Conservation (phyloP, 2,113 vertebrate genomes). For the Vireo altiloquus region DNA sequence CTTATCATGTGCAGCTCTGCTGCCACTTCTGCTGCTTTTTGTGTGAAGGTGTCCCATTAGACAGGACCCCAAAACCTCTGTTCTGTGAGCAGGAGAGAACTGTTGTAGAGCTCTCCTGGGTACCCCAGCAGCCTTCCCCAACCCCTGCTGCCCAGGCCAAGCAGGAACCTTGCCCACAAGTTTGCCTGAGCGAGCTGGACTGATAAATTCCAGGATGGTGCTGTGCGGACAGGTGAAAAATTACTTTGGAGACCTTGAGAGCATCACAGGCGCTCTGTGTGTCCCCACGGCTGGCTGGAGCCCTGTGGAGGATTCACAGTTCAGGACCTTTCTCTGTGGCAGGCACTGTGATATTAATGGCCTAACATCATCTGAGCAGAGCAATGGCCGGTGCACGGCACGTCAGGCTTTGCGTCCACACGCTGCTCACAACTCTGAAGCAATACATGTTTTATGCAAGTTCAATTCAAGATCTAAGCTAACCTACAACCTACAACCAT, state of each 20-base stretch:
- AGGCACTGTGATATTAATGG: background rate
- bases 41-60: rapidly evolving
- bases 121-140: background rate
- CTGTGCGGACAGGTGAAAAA: background rate
- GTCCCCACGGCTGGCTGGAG: background rate
- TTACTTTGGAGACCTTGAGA: background rate
- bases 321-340: background rate
- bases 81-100: background rate
- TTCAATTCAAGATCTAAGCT: background rate
- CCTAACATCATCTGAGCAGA: background rate
- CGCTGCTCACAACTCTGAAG: background rate
- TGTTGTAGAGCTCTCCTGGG: background rate
- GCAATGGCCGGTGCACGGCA: background rate
- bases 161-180: background rate
- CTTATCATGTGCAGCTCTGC: background rate
- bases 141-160: background rate
- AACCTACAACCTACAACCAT: background rate
- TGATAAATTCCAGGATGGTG: background rate
- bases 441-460: rapidly evolving
- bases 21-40: background rate
- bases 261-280: background rate
- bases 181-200: background rate
- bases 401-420: background rate
- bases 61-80: background rate
- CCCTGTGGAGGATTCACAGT: background rate